Base-by-base conservation (phyloP, 1,140 invertebrate species). In the Drosophila rufa region DNA sequence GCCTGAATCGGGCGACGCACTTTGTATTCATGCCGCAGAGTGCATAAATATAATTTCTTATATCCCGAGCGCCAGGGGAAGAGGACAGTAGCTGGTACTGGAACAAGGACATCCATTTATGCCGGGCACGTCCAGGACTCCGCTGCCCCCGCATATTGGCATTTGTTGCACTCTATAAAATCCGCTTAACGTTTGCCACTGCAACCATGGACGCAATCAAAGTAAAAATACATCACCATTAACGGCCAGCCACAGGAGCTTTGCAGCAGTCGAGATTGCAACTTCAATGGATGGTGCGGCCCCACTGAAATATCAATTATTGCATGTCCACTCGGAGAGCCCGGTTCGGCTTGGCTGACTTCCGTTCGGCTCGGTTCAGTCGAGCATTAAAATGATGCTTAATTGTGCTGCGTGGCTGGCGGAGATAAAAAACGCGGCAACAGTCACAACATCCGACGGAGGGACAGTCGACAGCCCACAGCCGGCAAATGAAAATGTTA, bases 101-200 rank as follows among this genome's bases (percentile, higher is more conserved):
- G 70, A 25, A 4, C 30, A 46, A 60, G 33, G 55, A 59, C 75
- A 79, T 79, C 84, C 78, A 90, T 81, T 84, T 80, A 84, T 89
- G 80, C 85, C 50, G 27, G 25, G 80, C 84, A 89, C 84, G 84
- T 89, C 77, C 84, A 51, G 22, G 14, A 19, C 42, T 55, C 64
- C 43, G 40, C 50, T 42, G 43, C 46, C 53, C 58, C 57, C 66
- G 55, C 69, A 80, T 81, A 80, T 84, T 90, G 84, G 84, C 85
- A 90, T 89, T 89, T 89, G 84, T 89, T 89, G 84, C 84, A 89
- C 84, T 90, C 87, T 84, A 84, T 84, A 75, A 90, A 89, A 89
- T 89, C 84, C 84, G 81, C 84, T 89, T 89, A 89, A 84, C 80
- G 78, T 71, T 62, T 79, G 43, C 74, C 78, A 33, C 38, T 68